These are phyloP conservation scores for Gobionotothen gibberifrons DNA, from an alignment of 2,797 vertebrate species.

Conservation along the genomic window DNA sequence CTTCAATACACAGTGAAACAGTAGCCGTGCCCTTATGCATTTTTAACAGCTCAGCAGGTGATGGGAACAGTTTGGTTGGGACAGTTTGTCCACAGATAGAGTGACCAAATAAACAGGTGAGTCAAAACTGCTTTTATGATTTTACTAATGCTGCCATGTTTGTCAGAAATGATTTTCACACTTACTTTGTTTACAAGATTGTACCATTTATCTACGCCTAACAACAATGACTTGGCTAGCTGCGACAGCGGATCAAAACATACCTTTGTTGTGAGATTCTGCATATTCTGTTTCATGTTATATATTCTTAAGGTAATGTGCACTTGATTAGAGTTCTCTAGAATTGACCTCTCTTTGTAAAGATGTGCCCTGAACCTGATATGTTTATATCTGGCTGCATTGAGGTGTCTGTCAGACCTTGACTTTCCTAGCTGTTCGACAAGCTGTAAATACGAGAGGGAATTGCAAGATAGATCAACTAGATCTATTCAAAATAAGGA, in stretches of 20 bases:
- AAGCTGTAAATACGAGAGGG: conserved; percentile 9
- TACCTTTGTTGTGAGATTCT: not conserved
- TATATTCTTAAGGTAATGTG: conserved; percentile 14
- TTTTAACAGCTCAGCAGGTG: conserved; percentile 85
- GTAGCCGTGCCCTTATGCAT: conserved; percentile 80
- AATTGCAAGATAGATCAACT: conserved; percentile 13
- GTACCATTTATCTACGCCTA: not conserved
- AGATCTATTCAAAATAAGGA: conserved; percentile 20
- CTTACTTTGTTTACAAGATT: conserved; percentile 25
- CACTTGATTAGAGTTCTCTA: not conserved
- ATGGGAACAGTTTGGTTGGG: conserved; percentile 78
- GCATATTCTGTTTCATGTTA: conserved; percentile 3
- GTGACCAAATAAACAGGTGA: conserved; percentile 75
- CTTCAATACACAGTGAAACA: conserved; percentile 73
- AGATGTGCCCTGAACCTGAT: not conserved
- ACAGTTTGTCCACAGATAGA: conserved; percentile 79
- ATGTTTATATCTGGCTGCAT: not conserved
- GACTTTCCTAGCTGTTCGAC: not conserved
- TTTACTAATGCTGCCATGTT: conserved; percentile 10
- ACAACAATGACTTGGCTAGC: not conserved
- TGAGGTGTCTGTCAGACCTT: not conserved
- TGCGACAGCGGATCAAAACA: not conserved
- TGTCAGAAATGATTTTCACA: conserved; percentile 14
- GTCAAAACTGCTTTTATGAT: conserved; percentile 53
- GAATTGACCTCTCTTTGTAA: not conserved